Evolutionary conservation across 2,888 invertebrate species (phyloP), one percentile per base, ranked within the genome.

Genomic region (Terebella lapidaria): DNA sequence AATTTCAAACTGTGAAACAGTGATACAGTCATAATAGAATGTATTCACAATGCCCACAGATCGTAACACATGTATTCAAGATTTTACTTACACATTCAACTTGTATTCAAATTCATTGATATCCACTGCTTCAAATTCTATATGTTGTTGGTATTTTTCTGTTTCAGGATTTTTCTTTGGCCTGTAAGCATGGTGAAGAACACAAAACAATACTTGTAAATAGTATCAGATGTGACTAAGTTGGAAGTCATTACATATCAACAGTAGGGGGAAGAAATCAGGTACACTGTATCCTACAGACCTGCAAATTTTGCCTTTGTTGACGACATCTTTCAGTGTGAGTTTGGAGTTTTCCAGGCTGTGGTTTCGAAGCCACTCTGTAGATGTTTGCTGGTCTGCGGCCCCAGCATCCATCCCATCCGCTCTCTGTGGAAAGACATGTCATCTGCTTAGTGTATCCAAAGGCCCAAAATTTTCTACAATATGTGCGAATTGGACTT

Each of bases 81-180:
- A 10, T 35, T 35, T 35, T 51, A 69, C 72, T 63, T 54, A 73
- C 70, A 68, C 45, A 57, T 74, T 68, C 3, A 80, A 70, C 65
- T 74, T 76, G 62, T 78, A 79, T 67, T 81, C 80, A 72, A 80
- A 81, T 61, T 80, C 80, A 67, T 78, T 78, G 57, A 81, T 74
- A 68, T 76, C 77, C 54, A 72, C 72, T 2, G 78, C 74, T 61
- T 81, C 80, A 72, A 80, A 80, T 70, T 76, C 74, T 42, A 81
- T 71, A 35, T 79, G 76, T 58, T 79, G 79, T 52, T 74, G 72
- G 15, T 76, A 70, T 65, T 75, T 76, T 2, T 78, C 78, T 57
- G 74, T 76, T 35, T 70, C 70, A 47, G 72, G 69, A 57, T 80
- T 73, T 45, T 45, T 56, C 10, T 58, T 53, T 3, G 66, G 66